Evolutionary conservation across 2,113 vertebrate species (phyloP).

Genomic region (Vidua chalybeata): DNA sequence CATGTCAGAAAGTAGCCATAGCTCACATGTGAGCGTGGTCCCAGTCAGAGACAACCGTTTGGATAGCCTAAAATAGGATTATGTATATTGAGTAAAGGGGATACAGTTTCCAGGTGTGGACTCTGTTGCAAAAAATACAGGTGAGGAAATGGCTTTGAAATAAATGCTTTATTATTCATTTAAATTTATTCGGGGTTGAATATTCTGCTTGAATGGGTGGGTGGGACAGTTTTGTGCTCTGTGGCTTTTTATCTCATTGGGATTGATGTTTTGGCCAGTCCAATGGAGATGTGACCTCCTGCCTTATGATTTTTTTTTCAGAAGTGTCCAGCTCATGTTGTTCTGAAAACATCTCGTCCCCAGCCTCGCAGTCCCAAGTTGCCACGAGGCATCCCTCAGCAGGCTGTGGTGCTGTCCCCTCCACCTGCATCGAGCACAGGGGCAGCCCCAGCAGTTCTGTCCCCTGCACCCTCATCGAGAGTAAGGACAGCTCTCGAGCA

Average conservation of each 20-base stretch:
- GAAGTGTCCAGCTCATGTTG: slow-evolving; percentile 79
- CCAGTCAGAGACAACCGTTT: neutral
- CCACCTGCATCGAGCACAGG: slow-evolving; percentile 57
- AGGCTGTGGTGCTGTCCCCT: neutral
- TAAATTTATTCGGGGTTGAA: neutral
- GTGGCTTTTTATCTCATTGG: neutral
- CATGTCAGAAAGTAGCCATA: neutral
- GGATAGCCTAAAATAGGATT: neutral
- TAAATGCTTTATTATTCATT: neutral
- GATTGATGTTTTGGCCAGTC: neutral
- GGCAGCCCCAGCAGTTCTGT: neutral
- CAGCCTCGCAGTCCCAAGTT: slow-evolving; percentile 27
- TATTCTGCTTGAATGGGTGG: neutral
- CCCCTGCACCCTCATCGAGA: slow-evolving; percentile 46
- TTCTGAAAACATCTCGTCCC: slow-evolving; percentile 73
- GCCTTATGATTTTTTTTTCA: slow-evolving; percentile 46
- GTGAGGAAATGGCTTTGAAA: neutral
- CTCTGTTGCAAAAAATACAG: neutral
- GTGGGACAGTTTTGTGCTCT: neutral
- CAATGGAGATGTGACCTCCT: neutral
- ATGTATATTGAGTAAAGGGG: neutral
- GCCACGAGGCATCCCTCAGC: neutral
- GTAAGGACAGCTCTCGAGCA: slow-evolving; percentile 39
- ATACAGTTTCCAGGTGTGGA: neutral
- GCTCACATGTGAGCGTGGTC: neutral